Evolutionary conservation across 2,888 invertebrate genomes (phyloP), one percentile per base, ranked within the genome.

Genomic region (Macroteleia sp.): DNA sequence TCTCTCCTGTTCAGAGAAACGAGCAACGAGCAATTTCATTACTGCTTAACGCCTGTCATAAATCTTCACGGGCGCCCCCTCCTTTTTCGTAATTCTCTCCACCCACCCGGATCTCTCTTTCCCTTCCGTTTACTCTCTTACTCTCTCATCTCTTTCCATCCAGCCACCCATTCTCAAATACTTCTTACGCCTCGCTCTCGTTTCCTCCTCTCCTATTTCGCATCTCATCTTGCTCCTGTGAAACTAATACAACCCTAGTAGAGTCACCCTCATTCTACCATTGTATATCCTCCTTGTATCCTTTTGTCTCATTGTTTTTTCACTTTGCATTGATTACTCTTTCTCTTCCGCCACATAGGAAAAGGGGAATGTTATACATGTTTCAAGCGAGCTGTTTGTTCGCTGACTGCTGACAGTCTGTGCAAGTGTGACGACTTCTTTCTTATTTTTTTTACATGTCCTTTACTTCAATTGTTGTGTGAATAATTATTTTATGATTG

Each of bases 11-110:
- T 85, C 82, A 81, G 83, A 87, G 88, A 87, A 89, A 89, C 89
- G 90, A 89, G 90, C 89, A 91, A 90, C 91, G 91, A 91, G 92
- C 92, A 92, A 92, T 92, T 92, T 92, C 92, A 92, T 92, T 92
- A 92, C 92, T 91, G 91, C 91, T 92, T 91, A 92, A 92, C 92
- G 91, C 90, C 91, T 90, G 90, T 91, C 91, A 92, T 92, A 92
- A 92, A 92, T 92, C 92, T 91, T 88, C 87, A 79, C 80, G 82
- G 74, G 50, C 61, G 57, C 79, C 74, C 56, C 64, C 77, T 62
- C 71, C 80, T 82, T 81, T 69, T 76, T 20, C 50, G 52, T 32
- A 64, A 61, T 52, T 50, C 64, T 25, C 69, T 74, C 76, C 54
- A 39, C 39, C 77, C 76, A 59, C 71, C 82, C 77, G n/a, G 57